Evolutionary conservation across 2,797 vertebrate species (phyloP).

Genomic region (Xiphophorus birchmanni): DNA sequence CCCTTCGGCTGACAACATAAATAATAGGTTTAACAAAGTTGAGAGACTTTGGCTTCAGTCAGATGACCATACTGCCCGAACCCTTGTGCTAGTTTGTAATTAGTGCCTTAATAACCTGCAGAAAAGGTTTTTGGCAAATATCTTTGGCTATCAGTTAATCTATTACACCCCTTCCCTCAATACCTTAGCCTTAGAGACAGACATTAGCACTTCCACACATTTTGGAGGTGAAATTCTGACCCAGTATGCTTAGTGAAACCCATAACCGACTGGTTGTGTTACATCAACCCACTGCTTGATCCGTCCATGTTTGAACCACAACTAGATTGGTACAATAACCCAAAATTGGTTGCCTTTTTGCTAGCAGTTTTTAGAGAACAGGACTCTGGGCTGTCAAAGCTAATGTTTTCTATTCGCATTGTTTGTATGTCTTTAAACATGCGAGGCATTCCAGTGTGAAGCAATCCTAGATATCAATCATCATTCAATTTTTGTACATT

Average conservation of each 20-base stretch:
- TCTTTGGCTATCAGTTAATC: neutral
- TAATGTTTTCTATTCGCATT: neutral
- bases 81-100: neutral
- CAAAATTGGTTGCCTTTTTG: neutral
- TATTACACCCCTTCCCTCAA: neutral
- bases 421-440: constrained; percentile 7
- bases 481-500: constrained; percentile 1
- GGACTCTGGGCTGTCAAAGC: neutral
- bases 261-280: neutral
- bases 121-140: neutral
- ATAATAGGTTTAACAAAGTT: neutral
- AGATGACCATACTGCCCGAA: neutral
- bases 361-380: neutral
- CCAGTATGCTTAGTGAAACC: neutral
- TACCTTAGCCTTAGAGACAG: neutral
- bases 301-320: neutral
- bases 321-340: neutral
- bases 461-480: constrained; percentile 37
- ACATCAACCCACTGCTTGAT: neutral
- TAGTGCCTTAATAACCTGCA: neutral
- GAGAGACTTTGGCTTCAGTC: neutral
- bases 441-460: constrained; percentile 14
- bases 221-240: neutral
- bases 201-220: neutral
- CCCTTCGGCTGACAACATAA: neutral